Evolutionary conservation across 1,140 invertebrate species (phyloP).

Genomic region (Oncopeltus fasciatus): DNA sequence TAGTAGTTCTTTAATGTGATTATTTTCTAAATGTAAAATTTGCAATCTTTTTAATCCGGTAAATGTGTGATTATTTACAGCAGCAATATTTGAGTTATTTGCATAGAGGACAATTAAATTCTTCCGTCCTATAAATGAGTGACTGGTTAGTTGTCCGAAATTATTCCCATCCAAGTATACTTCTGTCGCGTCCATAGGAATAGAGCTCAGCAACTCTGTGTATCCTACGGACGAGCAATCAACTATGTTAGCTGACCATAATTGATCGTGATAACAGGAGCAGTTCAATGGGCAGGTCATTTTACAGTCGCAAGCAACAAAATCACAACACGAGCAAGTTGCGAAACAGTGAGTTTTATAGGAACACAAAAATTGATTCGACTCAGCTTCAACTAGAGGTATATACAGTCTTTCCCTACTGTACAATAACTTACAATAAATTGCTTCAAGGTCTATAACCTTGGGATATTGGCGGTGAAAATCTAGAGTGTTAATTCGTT

Average conservation of each 20-base stretch:
- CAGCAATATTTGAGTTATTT: slow-evolving; percentile 73
- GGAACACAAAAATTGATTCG: slow-evolving; percentile 78
- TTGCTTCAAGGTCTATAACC: slow-evolving; percentile 79
- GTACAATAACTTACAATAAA: slow-evolving; percentile 79
- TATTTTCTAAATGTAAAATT: slow-evolving; percentile 72
- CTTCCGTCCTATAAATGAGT: slow-evolving; percentile 80
- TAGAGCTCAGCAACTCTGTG: slow-evolving; percentile 63
- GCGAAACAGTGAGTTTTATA: slow-evolving; percentile 88
- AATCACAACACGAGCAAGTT: slow-evolving; percentile 85
- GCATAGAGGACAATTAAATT: slow-evolving; percentile 72
- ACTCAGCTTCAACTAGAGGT: slow-evolving; percentile 65
- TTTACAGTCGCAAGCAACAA: slow-evolving; percentile 87
- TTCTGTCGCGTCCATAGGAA: slow-evolving; percentile 89
- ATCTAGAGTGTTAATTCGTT: slow-evolving; percentile 57
- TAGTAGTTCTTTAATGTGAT: slow-evolving; percentile 58
- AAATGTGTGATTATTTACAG: slow-evolving; percentile 77
- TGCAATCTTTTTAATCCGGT: slow-evolving; percentile 63
- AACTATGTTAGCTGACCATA: slow-evolving; percentile 84
- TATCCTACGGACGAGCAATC: slow-evolving; percentile 72
- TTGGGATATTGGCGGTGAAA: slow-evolving; percentile 62
- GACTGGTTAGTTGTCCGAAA: slow-evolving; percentile 69
- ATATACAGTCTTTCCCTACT: slow-evolving; percentile 65
- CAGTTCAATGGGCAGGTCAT: slow-evolving; percentile 89
- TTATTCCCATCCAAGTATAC: slow-evolving; percentile 84
- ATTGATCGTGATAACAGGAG: slow-evolving; percentile 85